Base-by-base conservation (phyloP, 2,888 invertebrate genomes). In the Barypeithes pellucidus region DNA sequence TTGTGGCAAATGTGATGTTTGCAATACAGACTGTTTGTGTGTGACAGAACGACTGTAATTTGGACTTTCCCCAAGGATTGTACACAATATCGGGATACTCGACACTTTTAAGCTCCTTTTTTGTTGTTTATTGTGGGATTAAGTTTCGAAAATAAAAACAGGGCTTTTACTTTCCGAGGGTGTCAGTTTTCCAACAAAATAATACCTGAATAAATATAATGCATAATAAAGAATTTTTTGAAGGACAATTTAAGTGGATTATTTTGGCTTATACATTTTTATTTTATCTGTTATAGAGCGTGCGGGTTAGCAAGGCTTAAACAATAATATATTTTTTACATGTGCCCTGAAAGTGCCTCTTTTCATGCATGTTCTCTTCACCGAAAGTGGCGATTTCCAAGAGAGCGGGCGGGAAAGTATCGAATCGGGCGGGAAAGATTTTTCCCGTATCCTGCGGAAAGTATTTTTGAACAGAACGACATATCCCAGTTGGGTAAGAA, bases 101-200 rank as follows among this genome's bases (percentile, higher is more conserved):
- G 54, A 54, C 50, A 68, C 73, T 72, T 72, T 72, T 67, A 72
- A 72, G 72, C 62, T 47, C 67, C 68, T 70, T 67, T 72, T 72
- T 72, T 66, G 36, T 60, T 41, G 60, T 72, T 61, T 66, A 50
- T 72, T 66, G 50, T 12, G 16, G 72, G 72, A 66, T 72, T 60
- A 66, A 61, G 36, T 72, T 66, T 72, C 72, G 54, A n/a, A 33
- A 29, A 57, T 22, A 14, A 57, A 57, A 57, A 57, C 33, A 9
- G 54, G 54, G 14, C 54, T 57, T 57, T 57, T 57, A 33, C 33
- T 57, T 33, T 57, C 16, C 16, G 8, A 29, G 11, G 54, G 54
- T 57, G 16, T 57, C 36, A 33, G 33, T 57, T 57, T 57, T 33
- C 24, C 29, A 18, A 57, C 54, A 14, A 29, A 57, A 57, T 29